Evolutionary conservation across 2,888 invertebrate species (phyloP).

Genomic region (Polymixis lichenea): DNA sequence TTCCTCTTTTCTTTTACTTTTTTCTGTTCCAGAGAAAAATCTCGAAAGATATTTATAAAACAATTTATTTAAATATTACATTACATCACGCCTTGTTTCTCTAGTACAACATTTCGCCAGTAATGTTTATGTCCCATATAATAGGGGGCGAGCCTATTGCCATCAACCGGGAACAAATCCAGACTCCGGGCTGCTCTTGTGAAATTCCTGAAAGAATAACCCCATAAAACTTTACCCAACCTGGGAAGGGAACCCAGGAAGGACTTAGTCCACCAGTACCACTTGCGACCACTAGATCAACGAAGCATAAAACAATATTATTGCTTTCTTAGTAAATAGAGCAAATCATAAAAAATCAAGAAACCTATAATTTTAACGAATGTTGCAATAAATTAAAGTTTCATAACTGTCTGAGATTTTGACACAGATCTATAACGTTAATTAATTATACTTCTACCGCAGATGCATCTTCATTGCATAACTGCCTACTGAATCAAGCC

Average conservation of each 20-base stretch:
- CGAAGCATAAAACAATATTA: not conserved
- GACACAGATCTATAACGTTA: slow-evolving; percentile 41
- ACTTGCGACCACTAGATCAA: too few relatives aligned
- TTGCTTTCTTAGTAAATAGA: not conserved
- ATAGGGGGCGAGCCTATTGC: too few relatives aligned
- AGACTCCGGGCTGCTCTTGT: too few relatives aligned
- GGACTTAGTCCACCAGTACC: too few relatives aligned
- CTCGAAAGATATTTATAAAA: not conserved
- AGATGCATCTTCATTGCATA: slow-evolving; percentile 33
- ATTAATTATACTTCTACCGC: slow-evolving; percentile 34
- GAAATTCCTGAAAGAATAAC: too few relatives aligned
- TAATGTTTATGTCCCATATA: too few relatives aligned
- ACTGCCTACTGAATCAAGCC: not conserved
- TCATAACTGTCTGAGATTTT: slow-evolving; percentile 40
- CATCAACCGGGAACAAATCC: too few relatives aligned
- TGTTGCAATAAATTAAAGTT: slow-evolving; percentile 12
- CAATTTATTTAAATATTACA: not conserved
- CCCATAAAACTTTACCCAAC: too few relatives aligned
- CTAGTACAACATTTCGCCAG: too few relatives aligned
- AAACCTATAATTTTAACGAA: slow-evolving; percentile 25
- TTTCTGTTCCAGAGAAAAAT: not conserved
- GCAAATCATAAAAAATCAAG: slow-evolving; percentile 1
- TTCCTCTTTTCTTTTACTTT: not conserved
- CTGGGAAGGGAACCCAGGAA: too few relatives aligned
- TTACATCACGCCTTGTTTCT: too few relatives aligned